A percentile compares a stretch with the other conserved stretches of the same genome.
Evolutionary conservation across 2,113 vertebrate genomes (phyloP).

Genomic region (Cryptotis parvus): DNA sequence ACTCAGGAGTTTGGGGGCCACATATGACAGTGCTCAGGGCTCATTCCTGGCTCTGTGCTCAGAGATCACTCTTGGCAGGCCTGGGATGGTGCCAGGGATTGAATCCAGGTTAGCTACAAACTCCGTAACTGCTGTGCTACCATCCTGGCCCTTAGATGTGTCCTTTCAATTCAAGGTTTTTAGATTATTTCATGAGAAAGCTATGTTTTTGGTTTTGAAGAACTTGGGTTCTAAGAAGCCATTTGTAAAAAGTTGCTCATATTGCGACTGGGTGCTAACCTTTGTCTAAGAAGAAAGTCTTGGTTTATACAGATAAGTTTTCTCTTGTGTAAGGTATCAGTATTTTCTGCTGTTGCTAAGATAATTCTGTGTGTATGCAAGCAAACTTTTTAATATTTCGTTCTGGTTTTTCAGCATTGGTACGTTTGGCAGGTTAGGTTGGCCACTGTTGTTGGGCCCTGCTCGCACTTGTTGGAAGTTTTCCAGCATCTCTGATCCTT

Average conservation of each 20-base stretch:
- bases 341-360: not conserved
- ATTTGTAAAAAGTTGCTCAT: not conserved
- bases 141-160: not conserved
- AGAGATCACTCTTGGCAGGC: too few relatives aligned
- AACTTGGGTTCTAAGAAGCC: not conserved
- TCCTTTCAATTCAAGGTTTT: not conserved
- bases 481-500: not conserved
- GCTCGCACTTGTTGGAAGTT: not conserved
- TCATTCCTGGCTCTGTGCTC: too few relatives aligned
- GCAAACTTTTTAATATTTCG: conserved; percentile 15
- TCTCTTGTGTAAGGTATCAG: not conserved
- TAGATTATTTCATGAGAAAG: not conserved
- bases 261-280: not conserved
- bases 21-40: too few relatives aligned
- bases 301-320: not conserved
- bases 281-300: not conserved
- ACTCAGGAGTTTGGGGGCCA: too few relatives aligned
- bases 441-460: not conserved
- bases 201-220: not conserved
- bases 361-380: not conserved
- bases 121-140: too few relatives aligned
- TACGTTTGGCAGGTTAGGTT: not conserved
- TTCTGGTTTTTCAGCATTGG: not conserved
- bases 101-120: too few relatives aligned
- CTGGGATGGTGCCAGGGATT: too few relatives aligned